phyloP scores from a whole-genome alignment of 1,140 invertebrate species.

The Aphis gossypii region DNA sequence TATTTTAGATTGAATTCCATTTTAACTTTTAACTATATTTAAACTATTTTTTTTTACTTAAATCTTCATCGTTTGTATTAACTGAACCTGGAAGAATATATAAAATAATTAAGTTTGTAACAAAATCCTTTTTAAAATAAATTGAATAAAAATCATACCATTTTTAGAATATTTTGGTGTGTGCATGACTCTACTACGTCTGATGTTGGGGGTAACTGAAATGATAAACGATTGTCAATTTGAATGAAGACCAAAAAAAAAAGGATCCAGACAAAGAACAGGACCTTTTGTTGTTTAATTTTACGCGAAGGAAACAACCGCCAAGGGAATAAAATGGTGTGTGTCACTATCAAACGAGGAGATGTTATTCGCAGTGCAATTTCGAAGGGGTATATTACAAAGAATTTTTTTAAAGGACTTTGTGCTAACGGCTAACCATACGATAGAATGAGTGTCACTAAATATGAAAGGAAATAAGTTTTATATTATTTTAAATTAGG shows the following conservation, averaged over 20 bases:
- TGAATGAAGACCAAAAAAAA: slow-evolving; percentile 28
- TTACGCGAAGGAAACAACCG: neutral
- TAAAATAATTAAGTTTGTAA: neutral
- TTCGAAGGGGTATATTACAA: neutral
- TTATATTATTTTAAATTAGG: neutral
- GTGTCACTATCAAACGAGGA: neutral
- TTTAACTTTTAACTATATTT: neutral
- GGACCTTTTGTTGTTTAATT: slow-evolving; percentile 1
- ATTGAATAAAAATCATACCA: neutral
- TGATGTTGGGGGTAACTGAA: neutral
- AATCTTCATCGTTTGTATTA: neutral
- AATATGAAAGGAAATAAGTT: slow-evolving; percentile 7
- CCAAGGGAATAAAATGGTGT: slow-evolving; percentile 20
- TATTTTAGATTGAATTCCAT: neutral
- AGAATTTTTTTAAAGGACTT: neutral
- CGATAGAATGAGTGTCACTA: neutral
- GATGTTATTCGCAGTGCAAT: neutral
- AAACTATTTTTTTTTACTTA: neutral
- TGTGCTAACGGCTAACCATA: neutral
- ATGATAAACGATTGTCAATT: slow-evolving; percentile 27
- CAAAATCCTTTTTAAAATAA: slow-evolving; percentile 12
- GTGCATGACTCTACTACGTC: neutral
- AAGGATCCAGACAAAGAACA: neutral
- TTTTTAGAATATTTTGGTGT: neutral
- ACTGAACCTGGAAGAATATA: neutral